Evolutionary conservation across 2,888 invertebrate genomes (phyloP), one percentile per base, ranked within the genome.

Genomic region (Catocala nupta): DNA sequence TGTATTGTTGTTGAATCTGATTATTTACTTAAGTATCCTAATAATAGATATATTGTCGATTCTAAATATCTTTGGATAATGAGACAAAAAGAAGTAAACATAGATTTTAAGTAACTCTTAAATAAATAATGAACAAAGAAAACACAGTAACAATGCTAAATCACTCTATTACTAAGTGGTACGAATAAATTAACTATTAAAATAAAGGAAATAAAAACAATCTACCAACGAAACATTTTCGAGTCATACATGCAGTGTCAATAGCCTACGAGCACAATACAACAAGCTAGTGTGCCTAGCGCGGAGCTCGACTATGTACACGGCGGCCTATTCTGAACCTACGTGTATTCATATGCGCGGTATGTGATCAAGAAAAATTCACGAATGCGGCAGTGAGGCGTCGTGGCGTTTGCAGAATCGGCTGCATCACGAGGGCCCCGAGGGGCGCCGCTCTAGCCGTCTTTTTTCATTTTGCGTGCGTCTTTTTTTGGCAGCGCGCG

Each of bases 401-500:
- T 85, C 72, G 75, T 77, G 75, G 77, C 80, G 88, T 83, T 85
- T 88, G 91, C 90, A 88, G 87, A 88, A 75, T 79, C 78, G 82
- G 82, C 84, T 92, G 93, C 93, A 91, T 78, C 87, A 83, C 82
- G 87, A 89, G 89, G 88, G 85, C 87, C 88, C 89, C 85, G 84
- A 86, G 91, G 90, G 86, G 92, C 88, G 86, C 89, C 86, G 86
- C 88, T 90, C 91, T 91, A 90, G 90, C 91, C 90, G 87, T 91
- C 91, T 90, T 92, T 91, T 91, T 92, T 89, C 87, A 91, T 92
- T 92, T 91, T 90, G 93, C 90, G 92, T 92, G 92, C 91, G 93
- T 93, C 94, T 94, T 94, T 93, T 94, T 94, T 94, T 92, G 94
- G 93, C 93, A 93, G 86, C 93, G 92, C 91, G 91, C 88, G 90